A percentile compares a stretch with the other conserved stretches of the same genome.
Conservation (phyloP, 2,797 vertebrate species). For the Diplodus puntazzo region DNA sequence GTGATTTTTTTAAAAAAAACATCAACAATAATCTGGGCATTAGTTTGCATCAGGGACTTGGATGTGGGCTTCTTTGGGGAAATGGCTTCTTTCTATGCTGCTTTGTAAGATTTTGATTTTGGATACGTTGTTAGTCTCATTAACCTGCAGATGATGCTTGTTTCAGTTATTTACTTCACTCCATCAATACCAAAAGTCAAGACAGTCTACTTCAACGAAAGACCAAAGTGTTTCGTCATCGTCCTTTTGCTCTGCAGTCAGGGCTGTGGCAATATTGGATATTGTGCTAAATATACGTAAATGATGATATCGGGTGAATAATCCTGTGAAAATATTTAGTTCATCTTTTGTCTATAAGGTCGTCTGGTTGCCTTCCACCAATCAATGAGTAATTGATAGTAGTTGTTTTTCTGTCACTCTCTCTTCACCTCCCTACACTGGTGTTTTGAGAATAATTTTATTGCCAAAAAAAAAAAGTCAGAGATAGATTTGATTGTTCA, state of each 20-base stretch:
- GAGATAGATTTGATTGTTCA: too few relatives aligned
- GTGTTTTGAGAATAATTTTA: too few relatives aligned
- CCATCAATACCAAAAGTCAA: not conserved
- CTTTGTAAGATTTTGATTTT: conserved; percentile 15
- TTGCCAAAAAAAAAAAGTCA: too few relatives aligned
- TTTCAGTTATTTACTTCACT: conserved; percentile 7
- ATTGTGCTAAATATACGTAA: too few relatives aligned
- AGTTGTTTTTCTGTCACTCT: too few relatives aligned
- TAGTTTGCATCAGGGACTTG: conserved; percentile 50
- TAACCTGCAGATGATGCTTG: conserved; percentile 7
- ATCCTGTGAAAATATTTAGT: too few relatives aligned
- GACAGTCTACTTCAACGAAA: conserved; percentile 27
- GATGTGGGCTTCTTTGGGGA: conserved; percentile 13
- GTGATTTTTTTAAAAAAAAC: not conserved
- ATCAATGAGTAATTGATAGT: too few relatives aligned
- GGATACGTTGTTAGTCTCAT: conserved; percentile 21
- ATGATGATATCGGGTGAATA: too few relatives aligned
- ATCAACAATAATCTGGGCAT: conserved; percentile 8
- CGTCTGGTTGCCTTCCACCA: too few relatives aligned
- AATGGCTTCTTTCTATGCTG: conserved; percentile 13
- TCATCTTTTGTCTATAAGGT: too few relatives aligned
- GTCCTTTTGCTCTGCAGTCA: conserved; percentile 8
- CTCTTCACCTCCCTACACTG: too few relatives aligned
- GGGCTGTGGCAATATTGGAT: too few relatives aligned
- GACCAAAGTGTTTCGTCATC: conserved; percentile 52